These are phyloP conservation scores for Pangasius krempfi DNA, from an alignment of 2,797 vertebrate species.

Conservation along the genomic window DNA sequence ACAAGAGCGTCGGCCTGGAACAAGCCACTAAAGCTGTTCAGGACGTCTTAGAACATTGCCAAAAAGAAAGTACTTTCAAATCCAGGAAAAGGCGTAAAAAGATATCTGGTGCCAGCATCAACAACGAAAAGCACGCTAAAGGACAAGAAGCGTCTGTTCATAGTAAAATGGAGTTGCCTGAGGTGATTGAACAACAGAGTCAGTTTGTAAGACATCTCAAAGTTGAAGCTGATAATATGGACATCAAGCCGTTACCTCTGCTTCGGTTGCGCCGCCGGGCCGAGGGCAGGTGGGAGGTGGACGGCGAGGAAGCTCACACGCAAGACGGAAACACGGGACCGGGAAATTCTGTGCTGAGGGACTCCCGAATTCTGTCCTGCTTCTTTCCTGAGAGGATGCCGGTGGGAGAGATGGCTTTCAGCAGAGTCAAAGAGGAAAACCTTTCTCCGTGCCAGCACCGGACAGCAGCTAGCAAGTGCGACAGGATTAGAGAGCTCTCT, in stretches of 20 bases:
- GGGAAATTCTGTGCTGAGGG: slow-evolving; percentile 40
- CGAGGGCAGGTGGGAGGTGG: slow-evolving; percentile 78
- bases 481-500: slow-evolving; percentile 31
- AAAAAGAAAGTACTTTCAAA: slow-evolving; percentile 61
- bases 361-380: slow-evolving; percentile 45
- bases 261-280: slow-evolving; percentile 74
- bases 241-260: slow-evolving; percentile 66
- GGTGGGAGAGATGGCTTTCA: slow-evolving; percentile 52
- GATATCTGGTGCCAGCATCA: background rate
- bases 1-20: slow-evolving; percentile 67
- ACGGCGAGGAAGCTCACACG: slow-evolving; percentile 59
- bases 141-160: background rate
- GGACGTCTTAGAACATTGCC: slow-evolving; percentile 66
- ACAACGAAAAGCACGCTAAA: slow-evolving; percentile 36
- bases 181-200: slow-evolving; percentile 13
- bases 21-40: slow-evolving; percentile 67
- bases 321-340: slow-evolving; percentile 33
- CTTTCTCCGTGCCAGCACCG: slow-evolving; percentile 55
- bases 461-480: slow-evolving; percentile 35
- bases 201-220: slow-evolving; percentile 47
- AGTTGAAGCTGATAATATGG: slow-evolving; percentile 50
- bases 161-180: slow-evolving; percentile 1
- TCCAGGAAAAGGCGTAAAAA: slow-evolving; percentile 44
- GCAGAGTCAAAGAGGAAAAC: slow-evolving; percentile 69
- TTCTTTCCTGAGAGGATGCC: slow-evolving; percentile 57